These are phyloP conservation scores for Sclerurus mexicanus DNA, from an alignment of 2,113 vertebrate species.

Conservation along the genomic window DNA sequence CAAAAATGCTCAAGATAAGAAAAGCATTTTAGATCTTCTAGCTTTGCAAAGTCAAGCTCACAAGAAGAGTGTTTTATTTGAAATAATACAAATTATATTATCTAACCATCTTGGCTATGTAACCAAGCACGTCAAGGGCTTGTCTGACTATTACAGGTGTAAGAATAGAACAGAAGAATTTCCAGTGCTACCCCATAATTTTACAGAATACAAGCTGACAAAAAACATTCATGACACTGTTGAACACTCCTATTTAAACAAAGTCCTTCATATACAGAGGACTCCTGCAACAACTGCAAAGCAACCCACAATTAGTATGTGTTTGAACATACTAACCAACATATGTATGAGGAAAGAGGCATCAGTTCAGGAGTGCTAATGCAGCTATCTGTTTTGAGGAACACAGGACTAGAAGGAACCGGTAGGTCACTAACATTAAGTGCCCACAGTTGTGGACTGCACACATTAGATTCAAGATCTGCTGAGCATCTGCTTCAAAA, in stretches of 20 bases:
- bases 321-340: background rate
- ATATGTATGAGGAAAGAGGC: background rate
- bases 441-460: background rate
- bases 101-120: background rate
- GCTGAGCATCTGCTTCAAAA: background rate
- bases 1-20: conserved; percentile 9
- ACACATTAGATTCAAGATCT: background rate
- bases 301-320: background rate
- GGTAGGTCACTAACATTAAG: background rate
- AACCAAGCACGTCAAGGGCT: background rate
- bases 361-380: background rate
- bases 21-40: background rate
- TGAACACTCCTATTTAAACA: background rate
- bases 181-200: background rate
- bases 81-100: background rate
- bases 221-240: background rate
- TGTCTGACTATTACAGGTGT: background rate
- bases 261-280: background rate
- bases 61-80: background rate
- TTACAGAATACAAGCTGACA: background rate
- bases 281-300: background rate
- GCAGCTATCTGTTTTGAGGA: background rate
- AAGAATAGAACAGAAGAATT: background rate
- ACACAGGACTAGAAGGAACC: background rate
- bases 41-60: background rate